Conservation (phyloP, 2,888 invertebrate species). For the Eupithecia centaureata region DNA sequence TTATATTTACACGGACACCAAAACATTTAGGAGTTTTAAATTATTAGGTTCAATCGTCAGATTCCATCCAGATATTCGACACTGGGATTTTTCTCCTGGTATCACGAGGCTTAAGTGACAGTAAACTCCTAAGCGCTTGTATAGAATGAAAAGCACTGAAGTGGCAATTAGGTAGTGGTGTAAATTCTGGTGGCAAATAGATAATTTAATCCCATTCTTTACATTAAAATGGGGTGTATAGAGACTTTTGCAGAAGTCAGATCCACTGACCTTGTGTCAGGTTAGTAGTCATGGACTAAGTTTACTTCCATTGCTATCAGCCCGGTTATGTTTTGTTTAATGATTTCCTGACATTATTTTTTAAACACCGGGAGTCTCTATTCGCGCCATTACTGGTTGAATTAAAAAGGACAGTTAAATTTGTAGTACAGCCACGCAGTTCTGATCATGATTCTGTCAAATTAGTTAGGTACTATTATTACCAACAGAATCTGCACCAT, state of each 20-base stretch:
- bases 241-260: too few species aligned
- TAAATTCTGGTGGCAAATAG: not conserved
- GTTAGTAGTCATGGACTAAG: too few species aligned
- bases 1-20: conserved; percentile 67
- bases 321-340: too few species aligned
- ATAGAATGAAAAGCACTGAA: not conserved
- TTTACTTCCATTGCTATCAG: too few species aligned
- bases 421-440: too few species aligned
- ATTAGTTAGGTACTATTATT: not conserved
- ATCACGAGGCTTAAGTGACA: not conserved
- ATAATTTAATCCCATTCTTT: not conserved
- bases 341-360: too few species aligned
- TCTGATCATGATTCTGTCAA: too few species aligned
- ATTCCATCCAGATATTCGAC: conserved; percentile 25
- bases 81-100: not conserved
- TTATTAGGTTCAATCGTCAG: conserved; percentile 26
- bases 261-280: too few species aligned
- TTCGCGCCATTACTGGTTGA: too few species aligned
- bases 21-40: conserved; percentile 35
- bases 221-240: too few species aligned
- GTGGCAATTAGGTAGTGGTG: not conserved
- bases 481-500: not conserved
- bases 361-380: too few species aligned
- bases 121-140: not conserved
- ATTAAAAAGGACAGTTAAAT: not conserved